Base-by-base conservation (phyloP, 2,797 vertebrate species). In the Spinus pinus region DNA sequence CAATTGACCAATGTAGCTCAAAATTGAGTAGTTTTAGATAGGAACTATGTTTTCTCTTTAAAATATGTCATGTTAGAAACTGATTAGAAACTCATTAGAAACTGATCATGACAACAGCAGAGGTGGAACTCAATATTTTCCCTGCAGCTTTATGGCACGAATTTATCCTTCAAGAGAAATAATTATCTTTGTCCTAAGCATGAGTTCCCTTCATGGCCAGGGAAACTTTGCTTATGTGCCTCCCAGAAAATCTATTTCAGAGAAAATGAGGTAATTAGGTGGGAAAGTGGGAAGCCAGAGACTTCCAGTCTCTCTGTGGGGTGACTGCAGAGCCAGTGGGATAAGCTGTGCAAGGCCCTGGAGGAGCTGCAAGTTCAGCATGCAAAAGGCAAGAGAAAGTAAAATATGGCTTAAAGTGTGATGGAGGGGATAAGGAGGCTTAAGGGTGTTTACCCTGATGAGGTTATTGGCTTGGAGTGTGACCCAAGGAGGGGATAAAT, bases 401-500 rank as follows among this genome's bases (percentile, higher is more conserved):
- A 74, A 96, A 97, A 95, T 86, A 86, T 64, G 69, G 86, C 84
- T 87, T 88, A 53, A 93, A 92, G 22, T 8, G 53, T 51, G 83
- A 58, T 77, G 80, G 75, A 90, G 91, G 85, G 75, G 94, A 94
- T 93, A 95, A 95, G 96, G 93, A 96, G 67, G 94, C 92, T 97
- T 93, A 94, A 50, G 65, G 90, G 73, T 95, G 90, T 93, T 97
- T 91, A 62, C 30, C 1, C 44, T 97, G 96, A 95, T 89, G 89
- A 96, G 93, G 95, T 97, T 95, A 95, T 94, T 60, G 88, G 72
- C 94, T 87, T 86, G 84, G 91, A 95, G 90, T 60, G 42, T 35
- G 93, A 97, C 95, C 96, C 86, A 66, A 80, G 81, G 80, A 95
- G 62, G 41, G 92, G 97, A 69, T 85, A 96, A 97, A 96, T 67